Base-by-base conservation (phyloP, 2,113 vertebrate genomes). In the Syngnathoides biaculeatus region DNA sequence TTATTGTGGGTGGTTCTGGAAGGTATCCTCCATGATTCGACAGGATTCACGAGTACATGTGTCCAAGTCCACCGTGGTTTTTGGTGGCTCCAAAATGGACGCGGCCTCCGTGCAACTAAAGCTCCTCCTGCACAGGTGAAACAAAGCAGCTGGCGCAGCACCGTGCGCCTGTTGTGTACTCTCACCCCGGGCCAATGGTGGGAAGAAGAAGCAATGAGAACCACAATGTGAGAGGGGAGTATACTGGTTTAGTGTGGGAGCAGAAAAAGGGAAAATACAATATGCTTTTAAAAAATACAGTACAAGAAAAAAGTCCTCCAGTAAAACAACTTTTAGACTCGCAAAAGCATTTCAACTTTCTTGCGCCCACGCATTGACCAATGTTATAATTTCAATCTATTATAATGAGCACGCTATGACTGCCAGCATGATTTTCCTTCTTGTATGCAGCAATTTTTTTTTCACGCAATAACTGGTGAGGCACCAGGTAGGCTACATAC, bases 141-240 rank as follows among this genome's bases (percentile, higher is more conserved):
- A 35, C 2, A 5, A 24, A 77, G 64, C 61, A 56, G 64, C 73
- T 78, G 72, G 76, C 70, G 61, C 52, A 22, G 43, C 55, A 73
- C 78, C 67, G 71, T 27, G 68, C 48, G 64, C 60, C 65, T 60
- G 67, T 40, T 84, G 80, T 86, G 78, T 77, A 73, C 78, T 75
- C 71, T 60, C 48, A 79, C 81, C 80, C 64, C 70, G 27, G 79
- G 74, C 74, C 70, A 67, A 64, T 55, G 68, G 82, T 86, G 82
- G 81, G 84, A 80, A 83, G 67, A 14, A 60, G 58, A 69, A 68
- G 71, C 74, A 80, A 61, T 52, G 26, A 56, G 39, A 69, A 48
- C 24, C 2, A 8, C 48, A n/a, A 71, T 35, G 77, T 62, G 77
- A 73, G 77, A 73, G 78, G 67, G 79, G 71, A 75, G 72, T 26